phyloP scores from a whole-genome alignment of 2,888 invertebrate genomes.

The Agrotis puta region DNA sequence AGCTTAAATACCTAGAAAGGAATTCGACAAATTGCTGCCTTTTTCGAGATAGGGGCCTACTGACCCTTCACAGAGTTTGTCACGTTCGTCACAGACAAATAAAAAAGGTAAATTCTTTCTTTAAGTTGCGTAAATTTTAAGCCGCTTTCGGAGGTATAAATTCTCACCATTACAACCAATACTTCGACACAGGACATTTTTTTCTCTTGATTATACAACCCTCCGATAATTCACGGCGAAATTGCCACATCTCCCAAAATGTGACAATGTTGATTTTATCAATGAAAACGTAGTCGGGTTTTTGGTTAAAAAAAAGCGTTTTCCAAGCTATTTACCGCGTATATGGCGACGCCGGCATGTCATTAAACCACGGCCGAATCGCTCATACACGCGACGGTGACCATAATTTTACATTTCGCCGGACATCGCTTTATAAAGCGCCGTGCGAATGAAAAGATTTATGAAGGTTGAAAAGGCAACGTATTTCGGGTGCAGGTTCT shows the following conservation, averaged over 20 bases:
- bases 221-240: slow-evolving; percentile 42
- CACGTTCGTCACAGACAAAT: slow-evolving; percentile 19
- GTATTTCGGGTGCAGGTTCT: slow-evolving; percentile 31
- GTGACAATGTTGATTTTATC: slow-evolving; percentile 71
- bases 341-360: slow-evolving; percentile 58
- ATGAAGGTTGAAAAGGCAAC: slow-evolving; percentile 52
- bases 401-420: slow-evolving; percentile 60
- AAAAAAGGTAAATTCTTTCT: slow-evolving; percentile 21
- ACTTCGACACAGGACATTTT: slow-evolving; percentile 4
- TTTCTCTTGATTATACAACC: slow-evolving; percentile 37
- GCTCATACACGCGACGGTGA: slow-evolving; percentile 53
- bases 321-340: slow-evolving; percentile 69
- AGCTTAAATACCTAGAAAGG: slow-evolving; percentile 24
- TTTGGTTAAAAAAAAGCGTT: slow-evolving; percentile 60
- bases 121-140: slow-evolving; percentile 1
- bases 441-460: slow-evolving; percentile 56
- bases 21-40: slow-evolving; percentile 31
- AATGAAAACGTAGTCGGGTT: slow-evolving; percentile 62
- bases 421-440: slow-evolving; percentile 55
- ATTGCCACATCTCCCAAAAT: slow-evolving; percentile 55
- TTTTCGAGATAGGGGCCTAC: slow-evolving; percentile 13
- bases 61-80: slow-evolving; percentile 14
- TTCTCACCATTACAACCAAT: not conserved
- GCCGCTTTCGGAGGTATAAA: slow-evolving; percentile 1
- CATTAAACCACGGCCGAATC: slow-evolving; percentile 58